phyloP scores from a whole-genome alignment of 2,797 vertebrate genomes.

The Mionectes olivaceus region DNA sequence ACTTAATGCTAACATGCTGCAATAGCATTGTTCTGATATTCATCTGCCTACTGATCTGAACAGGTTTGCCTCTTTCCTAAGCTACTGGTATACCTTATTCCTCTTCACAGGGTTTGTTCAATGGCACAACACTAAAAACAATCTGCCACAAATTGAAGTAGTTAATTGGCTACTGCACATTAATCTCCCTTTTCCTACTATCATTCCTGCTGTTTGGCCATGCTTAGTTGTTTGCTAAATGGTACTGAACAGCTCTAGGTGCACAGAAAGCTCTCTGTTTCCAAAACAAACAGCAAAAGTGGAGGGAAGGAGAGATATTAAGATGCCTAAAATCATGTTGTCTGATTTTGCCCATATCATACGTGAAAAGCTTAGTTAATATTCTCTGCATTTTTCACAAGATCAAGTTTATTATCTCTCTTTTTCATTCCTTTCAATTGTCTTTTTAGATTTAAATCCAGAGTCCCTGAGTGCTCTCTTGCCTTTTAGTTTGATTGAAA shows the following conservation, averaged over 20 bases:
- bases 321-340: background rate
- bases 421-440: background rate
- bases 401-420: background rate
- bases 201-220: background rate
- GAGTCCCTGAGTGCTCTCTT: background rate
- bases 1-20: background rate
- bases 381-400: background rate
- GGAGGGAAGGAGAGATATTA: background rate
- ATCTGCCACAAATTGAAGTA: background rate
- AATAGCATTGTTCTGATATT: background rate
- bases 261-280: background rate
- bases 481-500: constrained; percentile 13
- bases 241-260: background rate
- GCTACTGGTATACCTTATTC: background rate
- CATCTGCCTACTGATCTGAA: background rate
- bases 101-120: background rate
- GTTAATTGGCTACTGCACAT: background rate
- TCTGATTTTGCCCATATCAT: background rate
- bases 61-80: background rate
- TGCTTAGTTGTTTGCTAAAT: background rate
- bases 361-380: background rate
- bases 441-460: constrained; percentile 20
- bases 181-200: background rate
- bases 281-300: background rate
- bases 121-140: background rate